A percentile compares a stretch with the other conserved stretches of the same genome.
These are phyloP conservation scores for Lophius piscatorius DNA, from an alignment of 2,113 vertebrate genomes.

Conservation along the genomic window DNA sequence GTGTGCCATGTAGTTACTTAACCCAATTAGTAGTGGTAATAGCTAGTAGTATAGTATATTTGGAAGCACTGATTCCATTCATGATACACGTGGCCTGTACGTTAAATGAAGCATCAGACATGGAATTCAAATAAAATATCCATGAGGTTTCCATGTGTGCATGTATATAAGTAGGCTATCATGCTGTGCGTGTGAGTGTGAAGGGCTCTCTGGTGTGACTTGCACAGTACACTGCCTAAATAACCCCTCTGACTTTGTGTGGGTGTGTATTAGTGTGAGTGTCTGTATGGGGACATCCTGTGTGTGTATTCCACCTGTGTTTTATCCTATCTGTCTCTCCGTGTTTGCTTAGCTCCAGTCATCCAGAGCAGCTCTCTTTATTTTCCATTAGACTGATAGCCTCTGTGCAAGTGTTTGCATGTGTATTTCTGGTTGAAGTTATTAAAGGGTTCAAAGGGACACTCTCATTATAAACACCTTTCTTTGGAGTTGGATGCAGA, in stretches of 20 bases:
- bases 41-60: neutral
- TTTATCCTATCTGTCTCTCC: slow-evolving; percentile 49
- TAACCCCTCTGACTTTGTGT: slow-evolving; percentile 13
- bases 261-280: slow-evolving; percentile 24
- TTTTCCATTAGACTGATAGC: slow-evolving; percentile 74
- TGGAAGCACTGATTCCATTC: slow-evolving; percentile 23
- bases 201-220: too few species aligned
- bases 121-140: slow-evolving; percentile 30
- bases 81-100: slow-evolving; percentile 18
- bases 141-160: slow-evolving; percentile 9
- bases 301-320: slow-evolving; percentile 66
- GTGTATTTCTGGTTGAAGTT: slow-evolving; percentile 35
- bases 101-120: neutral
- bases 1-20: too few species aligned
- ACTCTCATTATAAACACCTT: slow-evolving; percentile 49
- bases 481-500: slow-evolving; percentile 23
- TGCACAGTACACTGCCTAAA: slow-evolving; percentile 15
- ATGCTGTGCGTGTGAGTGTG: slow-evolving; percentile 2
- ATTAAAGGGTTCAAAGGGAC: slow-evolving; percentile 41
- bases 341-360: slow-evolving; percentile 65
- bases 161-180: slow-evolving; percentile 17
- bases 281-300: slow-evolving; percentile 30
- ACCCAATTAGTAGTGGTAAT: neutral
- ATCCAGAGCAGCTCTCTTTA: slow-evolving; percentile 63
- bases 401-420: slow-evolving; percentile 17